Conservation (phyloP, 2,797 vertebrate species). For the Coendou prehensilis region DNA sequence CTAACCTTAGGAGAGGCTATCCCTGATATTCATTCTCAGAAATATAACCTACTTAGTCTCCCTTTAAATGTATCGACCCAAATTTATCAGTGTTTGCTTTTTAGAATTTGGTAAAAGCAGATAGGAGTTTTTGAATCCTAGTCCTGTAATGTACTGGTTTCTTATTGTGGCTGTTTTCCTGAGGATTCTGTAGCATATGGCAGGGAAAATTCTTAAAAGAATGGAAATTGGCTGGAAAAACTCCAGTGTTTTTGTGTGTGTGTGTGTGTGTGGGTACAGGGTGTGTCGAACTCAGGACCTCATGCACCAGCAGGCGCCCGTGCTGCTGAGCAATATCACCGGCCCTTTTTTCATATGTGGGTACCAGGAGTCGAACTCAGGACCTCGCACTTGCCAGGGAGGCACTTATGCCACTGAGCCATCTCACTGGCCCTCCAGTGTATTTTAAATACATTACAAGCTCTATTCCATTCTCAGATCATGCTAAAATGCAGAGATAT, state of each 20-base stretch:
- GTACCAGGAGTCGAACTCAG: too few relatives aligned
- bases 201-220: background rate
- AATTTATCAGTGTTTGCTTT: background rate
- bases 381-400: too few relatives aligned
- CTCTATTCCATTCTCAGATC: background rate
- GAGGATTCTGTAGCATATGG: background rate
- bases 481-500: background rate
- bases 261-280: too few relatives aligned
- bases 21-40: background rate
- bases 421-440: background rate
- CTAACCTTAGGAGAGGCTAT: background rate
- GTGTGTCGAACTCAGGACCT: too few relatives aligned
- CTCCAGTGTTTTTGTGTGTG: background rate
- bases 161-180: background rate
- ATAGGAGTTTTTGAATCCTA: background rate
- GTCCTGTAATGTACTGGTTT: background rate
- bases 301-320: too few relatives aligned
- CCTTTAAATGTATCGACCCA: background rate
- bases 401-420: too few relatives aligned
- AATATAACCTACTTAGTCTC: background rate
- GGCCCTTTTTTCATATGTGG: too few relatives aligned
- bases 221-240: slow-evolving; percentile 8
- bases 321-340: too few relatives aligned
- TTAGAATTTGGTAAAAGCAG: background rate
- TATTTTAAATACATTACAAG: background rate